Evolutionary conservation across 2,113 vertebrate species (phyloP).

Genomic region (Clarias batrachus): DNA sequence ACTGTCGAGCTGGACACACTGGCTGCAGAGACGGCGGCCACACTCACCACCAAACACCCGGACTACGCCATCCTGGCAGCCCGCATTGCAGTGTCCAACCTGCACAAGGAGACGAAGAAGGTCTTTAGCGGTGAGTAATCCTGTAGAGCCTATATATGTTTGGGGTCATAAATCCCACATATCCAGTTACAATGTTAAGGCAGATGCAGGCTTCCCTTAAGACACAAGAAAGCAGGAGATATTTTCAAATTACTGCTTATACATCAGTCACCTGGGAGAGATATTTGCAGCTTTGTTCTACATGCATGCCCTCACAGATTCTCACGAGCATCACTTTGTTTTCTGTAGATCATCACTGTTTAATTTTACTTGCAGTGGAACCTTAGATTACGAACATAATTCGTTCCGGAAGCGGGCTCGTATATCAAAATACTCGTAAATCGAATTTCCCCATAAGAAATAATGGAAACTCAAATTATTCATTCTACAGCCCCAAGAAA

Average conservation of each 20-base stretch:
- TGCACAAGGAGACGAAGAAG: conserved; percentile 98
- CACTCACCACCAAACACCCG: conserved; percentile 92
- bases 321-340: background rate
- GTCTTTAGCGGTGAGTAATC: conserved; percentile 87
- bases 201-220: background rate
- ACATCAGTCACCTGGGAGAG: background rate
- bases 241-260: background rate
- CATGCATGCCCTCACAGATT: background rate
- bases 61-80: conserved; percentile 95
- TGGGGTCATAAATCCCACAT: background rate
- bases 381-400: too few species aligned
- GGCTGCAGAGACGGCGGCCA: conserved; percentile 91
- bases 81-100: conserved; percentile 91
- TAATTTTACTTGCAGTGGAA: too few species aligned
- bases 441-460: too few species aligned
- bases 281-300: background rate
- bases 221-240: background rate
- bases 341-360: background rate
- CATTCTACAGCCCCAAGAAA: too few species aligned
- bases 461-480: too few species aligned
- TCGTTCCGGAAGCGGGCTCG: too few species aligned
- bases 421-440: too few species aligned
- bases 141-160: background rate
- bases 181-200: background rate
- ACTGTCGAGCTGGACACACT: conserved; percentile 92